Evolutionary conservation across 2,888 invertebrate species (phyloP), one percentile per base, ranked within the genome.

Genomic region (Branchellion lobata): DNA sequence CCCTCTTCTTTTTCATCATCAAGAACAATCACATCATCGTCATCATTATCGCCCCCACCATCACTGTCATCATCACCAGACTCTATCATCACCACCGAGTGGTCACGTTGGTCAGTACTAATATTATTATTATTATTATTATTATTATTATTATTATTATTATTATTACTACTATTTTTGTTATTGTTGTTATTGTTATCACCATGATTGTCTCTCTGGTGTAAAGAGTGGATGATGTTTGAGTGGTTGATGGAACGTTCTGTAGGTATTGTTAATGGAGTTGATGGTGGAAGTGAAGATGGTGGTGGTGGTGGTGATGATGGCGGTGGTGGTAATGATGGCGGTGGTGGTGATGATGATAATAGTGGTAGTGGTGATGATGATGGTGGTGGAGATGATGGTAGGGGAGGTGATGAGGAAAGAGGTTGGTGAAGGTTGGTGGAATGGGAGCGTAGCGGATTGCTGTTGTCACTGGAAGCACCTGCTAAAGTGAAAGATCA

Each of bases 351-450:
- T 65, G 65, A 65, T 77, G 57, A 61, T 29, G 33, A 71, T 34
- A 11, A 29, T 71, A 29, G 31, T 8, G 72, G 72, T 71, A 29
- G 72, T 71, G 34, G 34, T 71, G 72, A n/a, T 29, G 72, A 29
- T 34, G 34, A 29, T 71, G 72, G 27, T 71, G 72, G 34, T 33
- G 34, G n/a, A 3, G 72, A n/a, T 8, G 72, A n/a, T 71, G n/a
- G 40, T 40, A 14, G 40, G 5, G 40, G 40, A 8, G 40, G 40
- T 40, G 40, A 40, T 40, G 40, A 40, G 5, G 40, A 40, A 40
- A 8, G 40, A 40, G 5, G 40, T 8, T 57, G 61, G 21, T 57
- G 61, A n/a, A 24, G 61, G 21, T 57, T 57, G 61, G 61, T 57
- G 61, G 61, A n/a, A 57, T 57, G 61, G 24, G 3, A n/a, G 61